Percentiles rank a stretch among this genome's conserved stretches.
phyloP scores from a whole-genome alignment of 2,888 invertebrate species.

The Drosophila incognita region DNA sequence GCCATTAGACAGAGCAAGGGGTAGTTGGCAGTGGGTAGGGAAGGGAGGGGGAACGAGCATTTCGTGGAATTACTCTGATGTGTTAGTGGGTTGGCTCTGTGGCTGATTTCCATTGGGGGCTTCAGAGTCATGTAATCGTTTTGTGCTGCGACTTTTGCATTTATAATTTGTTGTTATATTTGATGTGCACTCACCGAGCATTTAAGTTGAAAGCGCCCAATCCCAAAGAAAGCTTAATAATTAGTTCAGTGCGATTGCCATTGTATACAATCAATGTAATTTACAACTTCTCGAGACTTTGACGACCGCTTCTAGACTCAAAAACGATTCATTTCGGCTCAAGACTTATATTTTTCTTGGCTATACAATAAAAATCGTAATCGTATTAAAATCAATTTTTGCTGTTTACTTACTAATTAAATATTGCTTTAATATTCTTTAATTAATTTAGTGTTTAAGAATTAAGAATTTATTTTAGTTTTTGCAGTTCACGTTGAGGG shows the following conservation, averaged over 20 bases:
- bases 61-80: conserved; percentile 46
- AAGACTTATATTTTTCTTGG: neutral
- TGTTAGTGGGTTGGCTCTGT: conserved; percentile 9
- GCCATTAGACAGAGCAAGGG: conserved; percentile 59
- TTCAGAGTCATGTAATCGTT: conserved; percentile 67
- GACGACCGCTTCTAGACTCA: neutral
- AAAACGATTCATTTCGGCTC: neutral
- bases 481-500: neutral
- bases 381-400: neutral
- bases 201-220: conserved; percentile 6
- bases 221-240: neutral
- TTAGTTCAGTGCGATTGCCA: neutral
- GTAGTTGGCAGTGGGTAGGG: neutral
- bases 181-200: conserved; percentile 45
- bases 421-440: neutral
- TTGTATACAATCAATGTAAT: conserved; percentile 2
- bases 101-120: conserved; percentile 48
- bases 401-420: neutral
- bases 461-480: neutral
- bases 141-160: conserved; percentile 57
- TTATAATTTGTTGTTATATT: conserved; percentile 63
- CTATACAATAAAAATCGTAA: neutral
- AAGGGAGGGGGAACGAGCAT: conserved; percentile 19
- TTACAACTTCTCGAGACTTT: neutral
- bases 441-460: neutral